Evolutionary conservation across 2,888 invertebrate species (phyloP).

Genomic region (Agonopterix arenella): DNA sequence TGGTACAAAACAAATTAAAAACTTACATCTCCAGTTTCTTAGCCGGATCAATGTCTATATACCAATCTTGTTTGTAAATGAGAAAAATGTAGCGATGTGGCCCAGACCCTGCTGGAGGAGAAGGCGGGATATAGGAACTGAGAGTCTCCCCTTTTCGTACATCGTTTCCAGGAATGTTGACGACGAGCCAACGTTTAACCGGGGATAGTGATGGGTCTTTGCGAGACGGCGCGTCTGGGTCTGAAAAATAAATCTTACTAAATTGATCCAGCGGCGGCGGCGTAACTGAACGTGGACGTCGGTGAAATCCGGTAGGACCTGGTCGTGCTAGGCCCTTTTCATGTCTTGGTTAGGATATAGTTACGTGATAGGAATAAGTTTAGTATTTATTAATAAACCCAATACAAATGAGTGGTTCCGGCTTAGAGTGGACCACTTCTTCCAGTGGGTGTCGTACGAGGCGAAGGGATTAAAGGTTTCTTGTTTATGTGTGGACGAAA

Average conservation of each 20-base stretch:
- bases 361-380: too few species aligned
- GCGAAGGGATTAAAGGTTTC: too few species aligned
- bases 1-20: background rate
- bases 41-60: background rate
- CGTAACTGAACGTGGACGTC: too few species aligned
- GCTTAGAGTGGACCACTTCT: too few species aligned
- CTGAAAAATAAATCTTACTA: conserved; percentile 3
- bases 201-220: conserved; percentile 3
- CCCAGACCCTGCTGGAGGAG: background rate
- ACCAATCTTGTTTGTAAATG: background rate
- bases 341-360: too few species aligned
- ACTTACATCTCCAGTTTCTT: background rate
- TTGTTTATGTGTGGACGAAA: too few species aligned
- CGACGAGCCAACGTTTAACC: conserved; percentile 33
- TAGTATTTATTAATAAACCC: too few species aligned
- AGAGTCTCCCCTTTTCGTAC: conserved; percentile 80
- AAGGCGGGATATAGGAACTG: conserved; percentile 80
- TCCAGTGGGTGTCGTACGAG: too few species aligned
- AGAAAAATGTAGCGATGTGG: background rate
- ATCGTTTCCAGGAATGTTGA: conserved; percentile 48
- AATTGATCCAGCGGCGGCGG: too few species aligned
- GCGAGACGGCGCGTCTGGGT: conserved; percentile 11
- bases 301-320: too few species aligned
- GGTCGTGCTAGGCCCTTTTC: too few species aligned
- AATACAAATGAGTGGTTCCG: too few species aligned